phyloP scores from a whole-genome alignment of 1,140 invertebrate species.

The Rhizoglyphus robini region DNA sequence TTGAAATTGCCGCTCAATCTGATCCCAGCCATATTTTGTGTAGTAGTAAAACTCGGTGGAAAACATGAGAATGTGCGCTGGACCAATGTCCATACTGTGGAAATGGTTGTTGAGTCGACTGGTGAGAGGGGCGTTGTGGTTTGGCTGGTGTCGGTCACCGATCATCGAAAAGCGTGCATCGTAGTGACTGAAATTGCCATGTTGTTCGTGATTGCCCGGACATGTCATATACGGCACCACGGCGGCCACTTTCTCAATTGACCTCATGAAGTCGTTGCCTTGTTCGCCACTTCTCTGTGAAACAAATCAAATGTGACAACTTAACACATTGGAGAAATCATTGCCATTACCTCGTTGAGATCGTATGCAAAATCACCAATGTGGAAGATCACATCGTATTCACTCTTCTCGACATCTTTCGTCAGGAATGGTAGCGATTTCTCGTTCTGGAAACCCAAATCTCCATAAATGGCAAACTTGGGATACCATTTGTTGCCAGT shows the following conservation, averaged over 20 bases:
- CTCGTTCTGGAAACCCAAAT: slow-evolving; percentile 79
- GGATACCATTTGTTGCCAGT: slow-evolving; percentile 34
- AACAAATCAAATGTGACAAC: background rate
- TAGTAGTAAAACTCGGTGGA: slow-evolving; percentile 89
- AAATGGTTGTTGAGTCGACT: slow-evolving; percentile 25
- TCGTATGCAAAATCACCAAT: slow-evolving; percentile 60
- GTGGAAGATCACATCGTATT: slow-evolving; percentile 41
- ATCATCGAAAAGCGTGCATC: slow-evolving; percentile 51
- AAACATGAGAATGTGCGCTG: slow-evolving; percentile 74
- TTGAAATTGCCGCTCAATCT: slow-evolving; percentile 66
- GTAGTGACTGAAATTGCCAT: slow-evolving; percentile 75
- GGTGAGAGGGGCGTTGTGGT: background rate
- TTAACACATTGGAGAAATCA: background rate
- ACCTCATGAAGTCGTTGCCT: slow-evolving; percentile 78
- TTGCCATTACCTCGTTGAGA: slow-evolving; percentile 55
- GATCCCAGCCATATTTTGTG: slow-evolving; percentile 58
- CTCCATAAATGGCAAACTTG: slow-evolving; percentile 64
- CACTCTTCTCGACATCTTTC: slow-evolving; percentile 33
- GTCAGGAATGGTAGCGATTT: slow-evolving; percentile 42
- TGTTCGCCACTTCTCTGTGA: slow-evolving; percentile 45
- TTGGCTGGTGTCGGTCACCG: slow-evolving; percentile 21
- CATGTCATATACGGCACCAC: slow-evolving; percentile 80
- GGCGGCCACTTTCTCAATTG: slow-evolving; percentile 69
- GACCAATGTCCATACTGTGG: slow-evolving; percentile 54
- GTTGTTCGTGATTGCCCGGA: slow-evolving; percentile 75